Evolutionary conservation across 2,113 vertebrate genomes (phyloP).

Genomic region (Petroica traversi): DNA sequence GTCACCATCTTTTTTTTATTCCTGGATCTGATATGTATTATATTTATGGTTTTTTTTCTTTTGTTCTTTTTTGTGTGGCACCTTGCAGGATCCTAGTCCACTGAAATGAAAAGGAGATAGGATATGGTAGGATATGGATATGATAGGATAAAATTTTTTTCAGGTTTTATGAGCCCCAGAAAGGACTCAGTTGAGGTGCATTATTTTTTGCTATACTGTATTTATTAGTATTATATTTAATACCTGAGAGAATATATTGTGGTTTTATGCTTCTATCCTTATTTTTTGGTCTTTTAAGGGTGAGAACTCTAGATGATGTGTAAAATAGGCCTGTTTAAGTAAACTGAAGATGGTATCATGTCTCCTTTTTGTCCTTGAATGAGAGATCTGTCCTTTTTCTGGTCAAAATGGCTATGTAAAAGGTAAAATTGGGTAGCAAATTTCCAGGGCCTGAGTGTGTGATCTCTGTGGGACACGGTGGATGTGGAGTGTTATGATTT

Average conservation of each 20-base stretch:
- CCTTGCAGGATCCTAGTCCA: background rate
- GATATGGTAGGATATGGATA: background rate
- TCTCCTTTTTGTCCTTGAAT: background rate
- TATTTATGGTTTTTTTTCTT: rapidly evolving
- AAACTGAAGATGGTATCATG: background rate
- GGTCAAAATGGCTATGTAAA: background rate
- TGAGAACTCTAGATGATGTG: background rate
- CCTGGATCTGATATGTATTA: background rate
- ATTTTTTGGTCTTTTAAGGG: background rate
- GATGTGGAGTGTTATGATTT: background rate
- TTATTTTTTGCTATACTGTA: background rate
- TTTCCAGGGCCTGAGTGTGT: background rate
- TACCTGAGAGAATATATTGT: background rate
- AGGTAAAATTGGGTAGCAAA: background rate
- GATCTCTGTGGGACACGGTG: background rate
- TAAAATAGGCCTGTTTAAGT: background rate
- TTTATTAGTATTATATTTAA: background rate
- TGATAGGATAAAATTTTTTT: too few relatives aligned
- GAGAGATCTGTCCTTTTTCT: background rate
- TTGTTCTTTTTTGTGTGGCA: rapidly evolving
- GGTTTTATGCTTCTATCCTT: background rate
- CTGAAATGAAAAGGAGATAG: background rate
- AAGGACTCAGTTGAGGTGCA: background rate
- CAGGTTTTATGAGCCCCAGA: background rate
- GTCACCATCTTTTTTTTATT: background rate